phyloP scores from a whole-genome alignment of 2,888 invertebrate genomes.

The Lasioglossum malachurum region DNA sequence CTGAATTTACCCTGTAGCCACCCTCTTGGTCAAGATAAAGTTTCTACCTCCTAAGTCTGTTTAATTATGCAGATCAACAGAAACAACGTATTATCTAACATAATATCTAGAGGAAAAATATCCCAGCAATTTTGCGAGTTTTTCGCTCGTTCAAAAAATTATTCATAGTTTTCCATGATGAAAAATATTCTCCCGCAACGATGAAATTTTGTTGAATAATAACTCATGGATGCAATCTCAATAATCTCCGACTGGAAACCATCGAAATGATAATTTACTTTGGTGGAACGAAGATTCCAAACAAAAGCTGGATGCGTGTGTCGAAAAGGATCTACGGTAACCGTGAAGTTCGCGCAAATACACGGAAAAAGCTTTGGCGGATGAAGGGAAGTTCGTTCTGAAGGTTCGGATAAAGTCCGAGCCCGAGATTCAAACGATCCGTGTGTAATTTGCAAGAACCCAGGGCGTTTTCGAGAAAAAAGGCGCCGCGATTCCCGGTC shows the following conservation, averaged over 20 bases:
- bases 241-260: neutral
- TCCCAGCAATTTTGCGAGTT: neutral
- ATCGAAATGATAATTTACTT: too few relatives aligned
- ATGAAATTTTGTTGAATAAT: neutral
- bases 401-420: neutral
- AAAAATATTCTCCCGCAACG: neutral
- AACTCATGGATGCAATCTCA: neutral
- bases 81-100: neutral
- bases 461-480: neutral
- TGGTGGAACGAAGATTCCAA: neutral
- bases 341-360: neutral
- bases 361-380: neutral
- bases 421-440: neutral
- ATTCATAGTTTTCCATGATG: neutral
- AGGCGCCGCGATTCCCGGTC: neutral
- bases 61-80: neutral
- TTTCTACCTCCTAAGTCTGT: neutral
- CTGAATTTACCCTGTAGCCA: neutral
- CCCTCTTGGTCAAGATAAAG: neutral
- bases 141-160: neutral
- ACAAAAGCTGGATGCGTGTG: neutral
- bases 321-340: neutral
- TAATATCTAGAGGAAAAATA: neutral
- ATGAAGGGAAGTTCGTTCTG: neutral
- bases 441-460: constrained; percentile 14